These are phyloP conservation scores for Ypsolopha scabrella DNA, from an alignment of 2,888 invertebrate species.

Conservation along the genomic window DNA sequence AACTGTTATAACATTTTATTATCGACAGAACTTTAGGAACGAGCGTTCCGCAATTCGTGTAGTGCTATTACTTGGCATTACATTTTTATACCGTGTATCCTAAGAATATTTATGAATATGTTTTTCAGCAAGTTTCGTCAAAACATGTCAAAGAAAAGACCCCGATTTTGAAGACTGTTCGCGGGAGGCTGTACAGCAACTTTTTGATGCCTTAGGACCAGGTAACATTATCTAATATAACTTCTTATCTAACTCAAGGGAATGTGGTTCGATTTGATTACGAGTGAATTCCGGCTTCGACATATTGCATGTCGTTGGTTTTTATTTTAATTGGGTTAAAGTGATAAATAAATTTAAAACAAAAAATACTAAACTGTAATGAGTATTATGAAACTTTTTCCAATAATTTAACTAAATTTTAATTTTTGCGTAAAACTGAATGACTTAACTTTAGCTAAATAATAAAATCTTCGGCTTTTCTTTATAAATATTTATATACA, in stretches of 20 bases:
- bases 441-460: too few species aligned
- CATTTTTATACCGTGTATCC: background rate
- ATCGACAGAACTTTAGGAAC: background rate
- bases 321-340: too few species aligned
- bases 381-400: too few species aligned
- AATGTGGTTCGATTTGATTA: slow-evolving; percentile 1
- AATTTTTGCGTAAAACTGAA: too few species aligned
- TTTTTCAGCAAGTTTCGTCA: slow-evolving; percentile 75
- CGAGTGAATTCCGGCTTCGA: too few species aligned
- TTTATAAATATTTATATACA: too few species aligned
- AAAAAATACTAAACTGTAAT: too few species aligned
- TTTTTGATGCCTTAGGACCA: slow-evolving; percentile 73
- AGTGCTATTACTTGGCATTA: background rate
- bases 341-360: too few species aligned
- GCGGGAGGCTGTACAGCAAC: slow-evolving; percentile 73
- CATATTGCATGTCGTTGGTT: too few species aligned
- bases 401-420: too few species aligned
- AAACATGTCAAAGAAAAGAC: slow-evolving; percentile 74
- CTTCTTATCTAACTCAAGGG: slow-evolving; percentile 8
- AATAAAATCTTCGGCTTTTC: too few species aligned
- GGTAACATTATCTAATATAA: slow-evolving; percentile 25
- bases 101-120: background rate
- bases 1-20: slow-evolving; percentile 2
- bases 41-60: background rate
- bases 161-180: slow-evolving; percentile 77